These are phyloP conservation scores for Conus betulinus DNA, from an alignment of 1,140 invertebrate genomes.

Conservation along the genomic window DNA sequence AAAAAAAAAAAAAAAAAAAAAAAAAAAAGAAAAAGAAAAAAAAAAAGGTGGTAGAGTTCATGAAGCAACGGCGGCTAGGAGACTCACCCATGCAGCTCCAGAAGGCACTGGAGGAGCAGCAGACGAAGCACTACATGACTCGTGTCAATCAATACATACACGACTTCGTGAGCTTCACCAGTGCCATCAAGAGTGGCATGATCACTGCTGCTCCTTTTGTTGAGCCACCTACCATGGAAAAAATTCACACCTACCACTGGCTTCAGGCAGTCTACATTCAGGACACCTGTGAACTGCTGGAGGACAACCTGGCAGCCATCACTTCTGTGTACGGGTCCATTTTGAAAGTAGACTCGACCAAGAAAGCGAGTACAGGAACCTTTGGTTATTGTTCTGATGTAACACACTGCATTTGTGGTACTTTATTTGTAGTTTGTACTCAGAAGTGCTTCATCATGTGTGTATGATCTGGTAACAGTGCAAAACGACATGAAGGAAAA, in stretches of 20 bases:
- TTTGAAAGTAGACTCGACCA: conserved; percentile 47
- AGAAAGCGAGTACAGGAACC: too few relatives aligned
- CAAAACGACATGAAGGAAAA: too few relatives aligned
- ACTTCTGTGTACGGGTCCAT: conserved; percentile 54
- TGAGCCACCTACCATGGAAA: conserved; percentile 22
- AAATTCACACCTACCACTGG: conserved; percentile 44
- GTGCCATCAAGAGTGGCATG: not conserved
- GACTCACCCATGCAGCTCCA: conserved; percentile 33
- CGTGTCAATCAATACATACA: conserved; percentile 27
- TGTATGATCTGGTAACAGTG: too few relatives aligned
- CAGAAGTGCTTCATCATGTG: too few relatives aligned
- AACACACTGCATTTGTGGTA: too few relatives aligned
- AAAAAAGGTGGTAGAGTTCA: too few relatives aligned
- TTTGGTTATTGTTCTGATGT: too few relatives aligned
- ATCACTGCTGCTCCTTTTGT: conserved; percentile 27
- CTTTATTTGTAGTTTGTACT: too few relatives aligned
- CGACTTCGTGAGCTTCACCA: conserved; percentile 26
- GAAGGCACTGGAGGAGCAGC: conserved; percentile 38
- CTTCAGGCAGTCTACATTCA: conserved; percentile 34
- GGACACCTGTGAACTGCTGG: conserved; percentile 50
- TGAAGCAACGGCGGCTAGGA: too few relatives aligned
- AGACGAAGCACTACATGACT: conserved; percentile 6
- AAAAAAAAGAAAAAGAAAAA: too few relatives aligned
- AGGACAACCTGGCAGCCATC: conserved; percentile 47
- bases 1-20: too few relatives aligned